These are phyloP conservation scores for Pseudochirops corinnae DNA, from an alignment of 2,797 vertebrate genomes.

Conservation along the genomic window DNA sequence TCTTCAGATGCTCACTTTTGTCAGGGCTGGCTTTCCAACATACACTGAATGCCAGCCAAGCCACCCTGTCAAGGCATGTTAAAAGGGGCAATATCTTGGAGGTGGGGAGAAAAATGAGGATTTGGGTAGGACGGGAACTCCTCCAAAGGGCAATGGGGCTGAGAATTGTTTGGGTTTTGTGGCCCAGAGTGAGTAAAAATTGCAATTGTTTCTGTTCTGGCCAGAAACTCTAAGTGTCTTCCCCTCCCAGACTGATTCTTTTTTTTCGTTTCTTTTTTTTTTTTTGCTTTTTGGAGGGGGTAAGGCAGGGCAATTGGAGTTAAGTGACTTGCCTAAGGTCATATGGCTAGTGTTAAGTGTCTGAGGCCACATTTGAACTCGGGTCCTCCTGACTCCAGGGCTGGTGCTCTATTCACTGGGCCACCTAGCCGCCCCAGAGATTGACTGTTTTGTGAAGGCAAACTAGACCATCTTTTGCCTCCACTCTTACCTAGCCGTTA, in stretches of 20 bases:
- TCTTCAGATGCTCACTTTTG: constrained; percentile 90
- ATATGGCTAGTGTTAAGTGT: too few species aligned
- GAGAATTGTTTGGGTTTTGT: not conserved
- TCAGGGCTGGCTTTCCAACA: constrained; percentile 89
- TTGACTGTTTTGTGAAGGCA: not conserved
- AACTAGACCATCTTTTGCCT: too few species aligned
- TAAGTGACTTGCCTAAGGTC: too few species aligned
- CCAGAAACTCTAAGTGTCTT: not conserved
- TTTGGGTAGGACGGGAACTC: fast-evolving
- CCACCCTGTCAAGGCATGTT: constrained; percentile 82
- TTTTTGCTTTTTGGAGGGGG: too few species aligned
- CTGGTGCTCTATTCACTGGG: too few species aligned
- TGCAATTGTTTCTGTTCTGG: not conserved
- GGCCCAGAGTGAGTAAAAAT: too few species aligned
- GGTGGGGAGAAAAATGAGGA: fast-evolving
- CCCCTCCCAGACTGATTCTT: not conserved
- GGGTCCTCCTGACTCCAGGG: too few species aligned
- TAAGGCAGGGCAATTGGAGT: too few species aligned
- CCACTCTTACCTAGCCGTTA: too few species aligned
- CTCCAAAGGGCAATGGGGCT: not conserved
- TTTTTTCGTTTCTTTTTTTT: not conserved
- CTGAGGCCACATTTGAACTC: too few species aligned
- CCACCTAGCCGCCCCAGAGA: not conserved
- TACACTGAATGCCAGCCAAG: constrained; percentile 88
- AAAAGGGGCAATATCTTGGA: not conserved